Evolutionary conservation across 2,113 vertebrate genomes (phyloP), one percentile per base, ranked within the genome.

Genomic region (Xyrauchen texanus): DNA sequence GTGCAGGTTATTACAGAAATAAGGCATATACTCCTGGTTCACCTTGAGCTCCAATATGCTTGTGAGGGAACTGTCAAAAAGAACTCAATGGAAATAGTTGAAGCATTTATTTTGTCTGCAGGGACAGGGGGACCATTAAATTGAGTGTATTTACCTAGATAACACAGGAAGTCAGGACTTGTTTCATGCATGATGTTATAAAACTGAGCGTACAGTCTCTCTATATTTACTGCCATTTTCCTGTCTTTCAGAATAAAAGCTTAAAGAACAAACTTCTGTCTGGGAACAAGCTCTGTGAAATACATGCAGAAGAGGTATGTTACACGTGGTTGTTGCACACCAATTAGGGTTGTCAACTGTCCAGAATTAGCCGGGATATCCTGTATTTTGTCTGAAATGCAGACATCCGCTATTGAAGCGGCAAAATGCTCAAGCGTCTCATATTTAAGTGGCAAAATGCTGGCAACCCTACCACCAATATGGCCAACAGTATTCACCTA

Each of bases 251-350:
- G 98, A 98, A 99, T 91, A 99, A 99, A 95, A 98, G 98, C 90
- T 90, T 99, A 91, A 99, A 98, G 93, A 98, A 89, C 76, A 99
- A 99, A 88, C 94, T 99, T 2, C 90, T 98, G 68, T 98, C 97
- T 3, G 98, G 98, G 87, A 95, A 92, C 88, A 99, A 98, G 87
- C 93, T 98, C 42, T 98, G 98, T 85, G 97, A 97, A 4, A 94
- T 97, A 80, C 96, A 96, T 4, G 95, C 96, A 83, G 98, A 98
- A 87, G 96, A 98, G 94, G 98, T 98, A 90, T 94, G 94, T 42
- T n/a, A 34, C 7, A 8, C 11, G 44, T 3, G 12, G 63, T 57
- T 12, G 15, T 6, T 15, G 15, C 51, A 63, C 55, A 10, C 62
- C 51, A 52, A 34, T 34, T 34, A 34, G 21, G 21, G 21, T 34